Percentiles rank a stretch among this genome's conserved stretches.
Evolutionary conservation across 2,113 vertebrate genomes (phyloP).

Genomic region (Peromyscus maniculatus): DNA sequence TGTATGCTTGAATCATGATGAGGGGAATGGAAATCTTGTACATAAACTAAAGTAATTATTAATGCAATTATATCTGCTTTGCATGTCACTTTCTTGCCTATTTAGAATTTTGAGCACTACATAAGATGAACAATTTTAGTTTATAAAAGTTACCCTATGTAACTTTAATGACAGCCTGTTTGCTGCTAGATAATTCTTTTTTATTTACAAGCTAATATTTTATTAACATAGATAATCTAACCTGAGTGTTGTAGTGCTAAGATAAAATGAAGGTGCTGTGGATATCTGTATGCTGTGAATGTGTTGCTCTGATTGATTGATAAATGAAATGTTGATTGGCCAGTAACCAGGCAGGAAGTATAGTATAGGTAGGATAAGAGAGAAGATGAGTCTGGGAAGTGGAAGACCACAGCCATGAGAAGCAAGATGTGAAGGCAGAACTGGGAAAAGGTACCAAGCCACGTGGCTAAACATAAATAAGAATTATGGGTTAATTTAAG

Average conservation of each 20-base stretch:
- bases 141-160: conserved; percentile 8
- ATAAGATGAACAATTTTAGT: neutral
- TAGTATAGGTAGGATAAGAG: too few relatives aligned
- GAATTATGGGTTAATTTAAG: too few relatives aligned
- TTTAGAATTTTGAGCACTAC: conserved; percentile 28
- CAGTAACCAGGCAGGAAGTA: too few relatives aligned
- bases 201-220: neutral
- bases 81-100: neutral
- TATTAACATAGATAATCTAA: neutral
- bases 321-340: too few relatives aligned
- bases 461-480: too few relatives aligned
- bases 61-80: neutral
- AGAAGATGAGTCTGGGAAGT: too few relatives aligned
- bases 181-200: neutral
- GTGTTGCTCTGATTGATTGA: too few relatives aligned
- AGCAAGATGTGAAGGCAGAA: too few relatives aligned
- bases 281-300: too few relatives aligned
- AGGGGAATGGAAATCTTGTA: neutral
- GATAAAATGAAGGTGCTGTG: neutral
- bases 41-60: neutral
- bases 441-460: too few relatives aligned
- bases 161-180: neutral
- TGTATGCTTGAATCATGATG: neutral
- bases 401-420: too few relatives aligned
- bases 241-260: neutral